phyloP scores from a whole-genome alignment of 1,140 invertebrate species.

The Calycopis cecrops region DNA sequence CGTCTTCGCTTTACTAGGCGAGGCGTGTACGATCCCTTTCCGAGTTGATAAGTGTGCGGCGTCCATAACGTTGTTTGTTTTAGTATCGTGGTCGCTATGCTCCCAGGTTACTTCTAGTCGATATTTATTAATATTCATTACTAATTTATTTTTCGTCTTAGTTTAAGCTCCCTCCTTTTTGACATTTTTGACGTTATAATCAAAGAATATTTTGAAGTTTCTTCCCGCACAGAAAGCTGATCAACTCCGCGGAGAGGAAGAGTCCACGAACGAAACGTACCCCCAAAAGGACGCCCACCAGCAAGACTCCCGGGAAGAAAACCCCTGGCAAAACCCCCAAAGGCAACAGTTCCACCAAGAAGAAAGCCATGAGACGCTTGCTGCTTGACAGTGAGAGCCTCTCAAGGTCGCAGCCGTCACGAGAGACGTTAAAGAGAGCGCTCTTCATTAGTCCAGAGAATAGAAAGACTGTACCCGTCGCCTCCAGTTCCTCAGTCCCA shows the following conservation, averaged over 20 bases:
- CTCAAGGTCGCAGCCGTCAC: constrained; percentile 51
- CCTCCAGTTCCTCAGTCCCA: constrained; percentile 54
- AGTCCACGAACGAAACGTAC: constrained; percentile 65
- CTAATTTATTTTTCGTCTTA: too few species aligned
- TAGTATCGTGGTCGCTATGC: too few species aligned
- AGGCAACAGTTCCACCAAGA: constrained; percentile 68
- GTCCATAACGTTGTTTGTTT: too few species aligned
- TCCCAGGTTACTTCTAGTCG: too few species aligned
- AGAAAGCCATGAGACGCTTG: constrained; percentile 61
- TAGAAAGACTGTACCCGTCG: constrained; percentile 42
- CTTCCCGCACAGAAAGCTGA: constrained; percentile 69
- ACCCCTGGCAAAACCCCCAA: constrained; percentile 67
- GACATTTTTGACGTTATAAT: constrained; percentile 18
- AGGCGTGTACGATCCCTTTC: too few species aligned
- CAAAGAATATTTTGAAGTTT: constrained; percentile 47
- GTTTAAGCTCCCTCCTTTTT: too few species aligned
- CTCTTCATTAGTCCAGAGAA: constrained; percentile 79
- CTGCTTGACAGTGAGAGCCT: constrained; percentile 47
- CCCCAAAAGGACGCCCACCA: constrained; percentile 57
- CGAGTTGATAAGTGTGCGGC: too few species aligned
- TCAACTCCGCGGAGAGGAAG: constrained; percentile 55
- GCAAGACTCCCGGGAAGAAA: constrained; percentile 62
- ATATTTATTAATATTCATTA: too few species aligned
- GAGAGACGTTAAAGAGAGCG: constrained; percentile 77
- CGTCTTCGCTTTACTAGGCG: too few species aligned